Base-by-base conservation (phyloP, 2,888 invertebrate species). In the Chironomus tentans region DNA sequence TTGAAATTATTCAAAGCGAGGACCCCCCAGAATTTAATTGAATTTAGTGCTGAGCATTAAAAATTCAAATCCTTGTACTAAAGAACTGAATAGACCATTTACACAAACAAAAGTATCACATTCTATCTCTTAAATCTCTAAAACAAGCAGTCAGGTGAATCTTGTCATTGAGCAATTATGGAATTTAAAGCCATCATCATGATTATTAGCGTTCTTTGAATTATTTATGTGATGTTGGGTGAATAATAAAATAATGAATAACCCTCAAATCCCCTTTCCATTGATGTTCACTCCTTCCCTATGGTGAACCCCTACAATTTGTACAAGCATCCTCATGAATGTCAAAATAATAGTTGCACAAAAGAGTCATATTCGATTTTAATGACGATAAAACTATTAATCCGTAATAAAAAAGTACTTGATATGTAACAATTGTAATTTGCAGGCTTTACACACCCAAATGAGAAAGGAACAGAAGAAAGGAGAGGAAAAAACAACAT, bases 311-410 rank as follows among this genome's bases (percentile, higher is more conserved):
- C 56, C 56, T 56, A 56, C 56, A 18, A n/a, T 56, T 15, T 15
- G 18, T 56, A 56, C n/a, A 15, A 56, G 56, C n/a, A 18, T 56
- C 56, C 65, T 65, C 65, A 21, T 21, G 65, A 65, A 65, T 65
- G 65, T 65, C 65, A 65, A 65, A 65, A 65, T 65, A 65, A 56
- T 56, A 15, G 56, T 15, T 2, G 21, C n/a, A 65, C 22, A 65
- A 18, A 24, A 7, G 68, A 38, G 5, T 38, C 15, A 38, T 72
- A 72, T 74, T 38, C 24, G 74, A 74, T 74, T 65, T 74, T 74
- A 74, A 74, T 74, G 74, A 68, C 74, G 74, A 74, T 74, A 74
- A 74, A 74, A 74, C 74, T 74, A 74, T 74, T 74, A 74, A 68
- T 68, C 65, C 74, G 24, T 74, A 74, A 74, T 74, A 74, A 74